Evolutionary conservation across 2,888 invertebrate species (phyloP).

Genomic region (Drosophila recens): DNA sequence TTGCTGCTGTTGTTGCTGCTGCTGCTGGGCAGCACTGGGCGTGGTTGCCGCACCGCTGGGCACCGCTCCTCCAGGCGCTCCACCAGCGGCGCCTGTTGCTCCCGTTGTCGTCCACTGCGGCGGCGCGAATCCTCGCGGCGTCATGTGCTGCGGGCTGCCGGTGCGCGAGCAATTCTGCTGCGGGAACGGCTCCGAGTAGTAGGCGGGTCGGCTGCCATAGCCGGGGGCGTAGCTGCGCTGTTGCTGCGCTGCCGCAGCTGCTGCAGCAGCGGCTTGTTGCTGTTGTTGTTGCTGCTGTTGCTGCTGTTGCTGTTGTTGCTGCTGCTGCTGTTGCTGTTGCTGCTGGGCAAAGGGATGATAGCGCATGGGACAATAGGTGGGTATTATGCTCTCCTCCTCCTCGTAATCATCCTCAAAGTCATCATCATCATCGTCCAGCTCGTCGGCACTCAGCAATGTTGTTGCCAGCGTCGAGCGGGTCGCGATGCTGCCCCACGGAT

Average conservation of each 20-base stretch:
- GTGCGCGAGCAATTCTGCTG: constrained; percentile 85
- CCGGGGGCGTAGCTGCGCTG: constrained; percentile 77
- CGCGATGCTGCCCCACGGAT: constrained; percentile 86
- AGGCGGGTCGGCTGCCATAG: constrained; percentile 83
- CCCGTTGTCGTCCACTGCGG: constrained; percentile 73
- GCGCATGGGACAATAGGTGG: constrained; percentile 84
- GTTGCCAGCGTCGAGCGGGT: constrained; percentile 85
- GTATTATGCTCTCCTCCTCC: constrained; percentile 85
- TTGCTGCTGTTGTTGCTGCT: constrained; percentile 48
- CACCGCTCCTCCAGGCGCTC: constrained; percentile 11
- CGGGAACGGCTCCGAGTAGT: constrained; percentile 85
- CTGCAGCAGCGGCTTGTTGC: constrained; percentile 54
- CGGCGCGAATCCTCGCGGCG: constrained; percentile 73
- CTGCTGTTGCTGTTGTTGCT: constrained; percentile 47
- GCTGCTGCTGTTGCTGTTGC: constrained; percentile 61
- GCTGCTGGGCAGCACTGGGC: constrained; percentile 51
- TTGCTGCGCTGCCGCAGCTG: constrained; percentile 57
- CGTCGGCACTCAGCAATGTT: constrained; percentile 84
- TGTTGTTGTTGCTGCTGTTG: constrained; percentile 50
- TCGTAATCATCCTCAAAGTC: constrained; percentile 86
- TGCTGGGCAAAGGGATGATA: constrained; percentile 81
- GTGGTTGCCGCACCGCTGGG: constrained; percentile 22
- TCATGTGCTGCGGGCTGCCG: constrained; percentile 86
- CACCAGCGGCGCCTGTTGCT: constrained; percentile 23
- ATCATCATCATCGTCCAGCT: constrained; percentile 85